Percentiles rank a stretch among this genome's conserved stretches.
Conservation (phyloP, 2,797 vertebrate genomes). For the Heterohyrax brucei region DNA sequence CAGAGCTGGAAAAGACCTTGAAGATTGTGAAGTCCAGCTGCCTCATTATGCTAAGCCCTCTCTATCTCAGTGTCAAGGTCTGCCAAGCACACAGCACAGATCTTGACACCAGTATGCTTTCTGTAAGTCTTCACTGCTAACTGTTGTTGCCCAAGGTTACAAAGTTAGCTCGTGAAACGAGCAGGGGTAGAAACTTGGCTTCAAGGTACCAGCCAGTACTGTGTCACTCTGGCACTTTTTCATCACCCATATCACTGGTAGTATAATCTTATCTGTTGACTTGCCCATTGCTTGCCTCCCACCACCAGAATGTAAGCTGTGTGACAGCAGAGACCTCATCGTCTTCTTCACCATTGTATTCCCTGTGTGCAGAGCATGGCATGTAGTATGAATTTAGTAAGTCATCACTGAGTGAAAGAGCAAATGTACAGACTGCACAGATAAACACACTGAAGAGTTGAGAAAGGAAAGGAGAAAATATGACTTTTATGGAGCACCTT, state of each 20-base stretch:
- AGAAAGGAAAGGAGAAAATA: background rate
- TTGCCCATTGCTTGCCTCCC: background rate
- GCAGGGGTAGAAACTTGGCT: background rate
- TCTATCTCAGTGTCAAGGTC: background rate
- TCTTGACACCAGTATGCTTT: background rate
- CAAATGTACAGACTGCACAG: background rate
- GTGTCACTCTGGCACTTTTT: background rate
- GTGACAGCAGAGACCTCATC: background rate
- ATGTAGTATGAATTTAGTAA: background rate
- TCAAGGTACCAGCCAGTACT: background rate
- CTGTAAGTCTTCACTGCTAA: background rate
- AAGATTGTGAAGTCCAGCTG: background rate
- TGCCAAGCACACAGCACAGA: background rate
- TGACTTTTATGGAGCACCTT: background rate
- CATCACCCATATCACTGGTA: background rate
- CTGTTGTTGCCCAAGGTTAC: background rate
- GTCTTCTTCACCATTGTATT: background rate
- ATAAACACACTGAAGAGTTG: background rate
- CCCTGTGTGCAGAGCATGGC: background rate
- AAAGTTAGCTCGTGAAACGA: background rate
- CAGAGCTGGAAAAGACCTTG: background rate
- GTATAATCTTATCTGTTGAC: constrained; percentile 16
- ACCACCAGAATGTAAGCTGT: background rate
- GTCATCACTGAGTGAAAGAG: constrained; percentile 17
- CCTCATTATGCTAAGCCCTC: background rate